These are phyloP conservation scores for Chouioia cunea DNA, from an alignment of 2,888 invertebrate genomes.

Conservation along the genomic window DNA sequence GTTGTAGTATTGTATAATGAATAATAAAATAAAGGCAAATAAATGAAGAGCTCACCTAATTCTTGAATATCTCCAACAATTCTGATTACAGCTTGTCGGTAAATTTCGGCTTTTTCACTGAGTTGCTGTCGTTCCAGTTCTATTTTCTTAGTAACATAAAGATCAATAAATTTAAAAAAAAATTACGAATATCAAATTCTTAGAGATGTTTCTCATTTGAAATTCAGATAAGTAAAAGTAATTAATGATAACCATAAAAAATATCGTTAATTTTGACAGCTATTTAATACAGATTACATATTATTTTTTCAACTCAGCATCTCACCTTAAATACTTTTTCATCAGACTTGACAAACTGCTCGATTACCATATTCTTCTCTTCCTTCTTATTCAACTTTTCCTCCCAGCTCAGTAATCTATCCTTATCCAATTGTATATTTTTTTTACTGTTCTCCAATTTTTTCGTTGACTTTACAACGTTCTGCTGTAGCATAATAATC, in stretches of 20 bases:
- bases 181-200: not conserved
- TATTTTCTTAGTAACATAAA: slow-evolving; percentile 64
- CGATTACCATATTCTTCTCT: slow-evolving; percentile 79
- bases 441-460: slow-evolving; percentile 77
- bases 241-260: too few species aligned
- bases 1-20: too few species aligned
- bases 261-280: too few species aligned
- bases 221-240: too few species aligned
- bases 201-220: too few species aligned
- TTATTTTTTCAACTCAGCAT: slow-evolving; percentile 24
- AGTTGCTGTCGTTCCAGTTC: slow-evolving; percentile 72
- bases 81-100: slow-evolving; percentile 61
- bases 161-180: slow-evolving; percentile 13
- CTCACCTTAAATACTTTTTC: slow-evolving; percentile 74
- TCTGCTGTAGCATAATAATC: slow-evolving; percentile 65
- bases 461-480: slow-evolving; percentile 71
- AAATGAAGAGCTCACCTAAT: slow-evolving; percentile 28
- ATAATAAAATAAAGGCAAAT: too few species aligned
- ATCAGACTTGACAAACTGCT: slow-evolving; percentile 80
- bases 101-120: slow-evolving; percentile 69
- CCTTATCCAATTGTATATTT: slow-evolving; percentile 78
- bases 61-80: slow-evolving; percentile 39
- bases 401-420: slow-evolving; percentile 79
- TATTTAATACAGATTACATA: not conserved
- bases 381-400: slow-evolving; percentile 78